Percentiles rank a stretch among this genome's conserved stretches.
Conservation (phyloP, 2,888 invertebrate species). For the Empis livida region DNA sequence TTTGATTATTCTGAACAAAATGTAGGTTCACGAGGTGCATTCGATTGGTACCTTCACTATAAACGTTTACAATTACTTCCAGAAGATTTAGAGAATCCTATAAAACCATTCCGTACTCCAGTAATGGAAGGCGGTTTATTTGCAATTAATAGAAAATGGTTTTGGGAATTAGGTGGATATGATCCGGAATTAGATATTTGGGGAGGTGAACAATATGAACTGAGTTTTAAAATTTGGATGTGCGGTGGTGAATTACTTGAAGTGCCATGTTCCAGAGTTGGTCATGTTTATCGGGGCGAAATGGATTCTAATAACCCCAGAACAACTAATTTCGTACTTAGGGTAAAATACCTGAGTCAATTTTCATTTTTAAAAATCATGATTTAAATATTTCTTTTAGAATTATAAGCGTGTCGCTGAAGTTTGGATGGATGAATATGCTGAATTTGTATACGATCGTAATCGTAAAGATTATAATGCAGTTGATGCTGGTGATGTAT, state of each 20-base stretch:
- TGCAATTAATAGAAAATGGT: slow-evolving; percentile 83
- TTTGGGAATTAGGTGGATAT: slow-evolving; percentile 95
- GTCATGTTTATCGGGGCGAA: slow-evolving; percentile 72
- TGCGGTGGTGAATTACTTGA: slow-evolving; percentile 89
- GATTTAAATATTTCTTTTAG: slow-evolving; percentile 32
- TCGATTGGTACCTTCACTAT: slow-evolving; percentile 97
- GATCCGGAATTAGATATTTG: slow-evolving; percentile 90
- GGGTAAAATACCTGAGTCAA: slow-evolving; percentile 13
- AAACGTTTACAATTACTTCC: slow-evolving; percentile 68
- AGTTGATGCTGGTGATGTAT: slow-evolving; percentile 55
- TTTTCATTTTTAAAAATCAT: too few relatives aligned
- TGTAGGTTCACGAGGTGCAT: slow-evolving; percentile 85
- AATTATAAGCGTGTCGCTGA: slow-evolving; percentile 88
- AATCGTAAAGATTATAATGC: slow-evolving; percentile 32
- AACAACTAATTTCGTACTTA: slow-evolving; percentile 71
- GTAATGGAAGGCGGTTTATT: slow-evolving; percentile 98
- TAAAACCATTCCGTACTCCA: slow-evolving; percentile 54
- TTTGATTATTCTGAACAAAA: slow-evolving; percentile 91
- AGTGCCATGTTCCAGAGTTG: slow-evolving; percentile 86
- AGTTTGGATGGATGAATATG: slow-evolving; percentile 99
- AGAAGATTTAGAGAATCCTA: slow-evolving; percentile 26
- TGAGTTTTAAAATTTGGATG: slow-evolving; percentile 97
- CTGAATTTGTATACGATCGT: slow-evolving; percentile 66
- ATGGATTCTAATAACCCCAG: slow-evolving; percentile 81
- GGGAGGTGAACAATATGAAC: slow-evolving; percentile 97